Base-by-base conservation (phyloP, 2,888 invertebrate species). In the Argyresthia albistria region DNA sequence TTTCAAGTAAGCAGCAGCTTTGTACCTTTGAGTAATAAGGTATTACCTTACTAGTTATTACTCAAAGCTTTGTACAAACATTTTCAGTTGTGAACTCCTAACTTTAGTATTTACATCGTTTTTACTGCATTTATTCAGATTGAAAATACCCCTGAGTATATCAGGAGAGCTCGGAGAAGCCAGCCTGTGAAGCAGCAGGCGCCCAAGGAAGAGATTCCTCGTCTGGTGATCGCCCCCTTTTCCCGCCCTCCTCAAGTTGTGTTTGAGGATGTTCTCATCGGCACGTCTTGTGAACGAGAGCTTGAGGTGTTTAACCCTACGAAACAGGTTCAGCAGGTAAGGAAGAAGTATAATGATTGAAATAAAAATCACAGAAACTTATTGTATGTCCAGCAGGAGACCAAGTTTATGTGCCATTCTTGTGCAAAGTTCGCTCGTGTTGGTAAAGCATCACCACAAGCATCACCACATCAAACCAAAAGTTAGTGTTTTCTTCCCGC, bases 231-330 rank as follows among this genome's bases (percentile, higher is more conserved):
- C 61, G 92, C 91, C 10, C 92, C 93, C 1, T 93, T 93, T 74
- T 88, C 90, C n/a, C 77, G 88, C 53, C 90, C 89, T 60, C 90
- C 93, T 3, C 91, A 90, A 77, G 88, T 93, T 14, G 82, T 89
- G n/a, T 93, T 93, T 64, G 91, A 92, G 57, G 88, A 92, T 81
- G 89, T 93, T 53, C 75, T 86, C 7, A 77, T 92, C 53, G 90
- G 91, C 12, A 80, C 88, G 46, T 76, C 83, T 10, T 89, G 88
- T 53, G 84, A 80, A 53, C 87, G 89, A 58, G 73, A 77, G 50
- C 70, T 93, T 54, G 83, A 90, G 60, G 76, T 93, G 11, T 73
- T 80, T 51, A 93, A 93, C 73, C 91, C 92, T 10, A 63, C 73
- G 0, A 80, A 82, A 58, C 70, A 77, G 63, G 56, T 64, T 1